phyloP scores from a whole-genome alignment of 1,140 invertebrate species.

The Macrosteles quadrilineatus region DNA sequence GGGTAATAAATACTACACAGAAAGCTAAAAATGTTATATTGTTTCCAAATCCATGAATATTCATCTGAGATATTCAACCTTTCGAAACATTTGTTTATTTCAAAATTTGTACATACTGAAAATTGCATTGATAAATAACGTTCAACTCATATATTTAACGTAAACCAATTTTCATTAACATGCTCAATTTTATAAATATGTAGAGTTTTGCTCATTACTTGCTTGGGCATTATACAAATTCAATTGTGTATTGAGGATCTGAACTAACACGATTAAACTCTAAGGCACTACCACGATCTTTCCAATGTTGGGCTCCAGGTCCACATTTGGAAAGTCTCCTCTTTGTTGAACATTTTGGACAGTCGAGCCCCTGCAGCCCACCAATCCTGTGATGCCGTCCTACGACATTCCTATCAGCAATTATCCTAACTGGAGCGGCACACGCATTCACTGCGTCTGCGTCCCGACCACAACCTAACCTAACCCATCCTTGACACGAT shows the following conservation, averaged over 20 bases:
- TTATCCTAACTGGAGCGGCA: constrained; percentile 4
- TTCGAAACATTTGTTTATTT: too few species aligned
- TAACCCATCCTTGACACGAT: neutral
- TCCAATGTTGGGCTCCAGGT: neutral
- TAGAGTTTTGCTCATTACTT: neutral
- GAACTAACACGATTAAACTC: neutral
- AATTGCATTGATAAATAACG: too few species aligned
- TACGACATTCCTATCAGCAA: constrained; percentile 16
- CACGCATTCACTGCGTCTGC: neutral
- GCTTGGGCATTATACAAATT: neutral
- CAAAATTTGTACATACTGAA: too few species aligned
- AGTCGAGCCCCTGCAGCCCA: neutral
- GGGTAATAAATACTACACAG: too few species aligned
- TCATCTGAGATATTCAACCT: too few species aligned
- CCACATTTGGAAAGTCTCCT: neutral
- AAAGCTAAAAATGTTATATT: too few species aligned
- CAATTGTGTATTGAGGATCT: neutral
- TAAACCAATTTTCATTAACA: too few species aligned
- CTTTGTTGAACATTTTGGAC: neutral
- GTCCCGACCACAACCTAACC: neutral
- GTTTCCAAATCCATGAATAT: too few species aligned
- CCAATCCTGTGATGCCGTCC: neutral
- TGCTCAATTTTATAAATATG: too few species aligned
- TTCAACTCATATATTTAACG: too few species aligned
- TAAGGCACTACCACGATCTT: neutral